Evolutionary conservation across 2,113 vertebrate genomes (phyloP), one percentile per base, ranked within the genome.

Genomic region (Mixornis gularis): DNA sequence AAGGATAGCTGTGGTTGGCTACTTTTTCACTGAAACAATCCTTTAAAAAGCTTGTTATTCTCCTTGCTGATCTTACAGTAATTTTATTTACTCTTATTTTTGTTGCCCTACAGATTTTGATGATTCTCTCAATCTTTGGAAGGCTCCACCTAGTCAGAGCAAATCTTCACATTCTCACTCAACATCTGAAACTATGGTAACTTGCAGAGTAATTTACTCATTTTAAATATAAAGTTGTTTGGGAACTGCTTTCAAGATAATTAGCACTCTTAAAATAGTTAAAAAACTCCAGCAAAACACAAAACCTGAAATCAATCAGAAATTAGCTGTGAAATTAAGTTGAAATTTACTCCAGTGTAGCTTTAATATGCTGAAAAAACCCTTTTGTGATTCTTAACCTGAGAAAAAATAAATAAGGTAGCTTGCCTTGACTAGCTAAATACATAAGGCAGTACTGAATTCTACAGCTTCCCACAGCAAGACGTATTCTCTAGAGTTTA

Each of bases 171-270:
- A 97, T 92, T 99, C 99, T 65, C 97, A 98, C 16, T 99, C 98
- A 72, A 99, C 99, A n/a, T 98, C 97, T 78, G 99, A 99, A 96
- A 99, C 99, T 56, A 92, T 97, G 98, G 98, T 99, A 94, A 98
- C 96, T 94, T 81, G 15, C 27, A 52, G 49, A 89, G 32, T 52
- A 60, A 14, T 25, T 13, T 48, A 10, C 72, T 49, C 1, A n/a
- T 80, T 63, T 80, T 32, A 66, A 85, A 32, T 58, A n/a, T 17
- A 8, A 38, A 66, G 6, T 66, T 85, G 11, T 79, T 72, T 10
- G 15, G 52, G 2, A 81, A 68, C 34, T 34, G 15, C 56, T 91
- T 74, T 74, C 40, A 84, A 34, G 79, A 70, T 85, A 80, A 41
- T n/a, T 11, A 56, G 3, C 4, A 15, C 19, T 59, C 6, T 60